A percentile compares a stretch with the other conserved stretches of the same genome.
phyloP scores from a whole-genome alignment of 2,113 vertebrate species.

The Anhinga rufa region DNA sequence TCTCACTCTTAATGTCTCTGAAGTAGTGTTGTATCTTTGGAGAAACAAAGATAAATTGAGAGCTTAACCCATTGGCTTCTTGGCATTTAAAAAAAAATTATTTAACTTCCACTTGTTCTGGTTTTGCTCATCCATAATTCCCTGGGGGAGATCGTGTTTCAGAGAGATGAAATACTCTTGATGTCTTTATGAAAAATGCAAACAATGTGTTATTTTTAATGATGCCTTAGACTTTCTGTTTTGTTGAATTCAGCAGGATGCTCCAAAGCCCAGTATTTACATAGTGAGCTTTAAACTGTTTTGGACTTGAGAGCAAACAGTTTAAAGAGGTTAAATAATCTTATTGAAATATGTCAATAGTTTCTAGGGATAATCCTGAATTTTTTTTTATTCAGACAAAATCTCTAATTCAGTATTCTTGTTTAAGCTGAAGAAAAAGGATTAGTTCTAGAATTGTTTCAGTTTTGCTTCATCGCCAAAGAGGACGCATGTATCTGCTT shows the following conservation, averaged over 20 bases:
- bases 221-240: background rate
- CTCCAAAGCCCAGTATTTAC: background rate
- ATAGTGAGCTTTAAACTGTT: background rate
- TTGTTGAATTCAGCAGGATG: background rate
- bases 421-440: background rate
- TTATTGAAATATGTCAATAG: background rate
- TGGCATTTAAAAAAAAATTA: slow-evolving; percentile 29
- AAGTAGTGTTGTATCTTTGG: slow-evolving; percentile 31
- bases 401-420: background rate
- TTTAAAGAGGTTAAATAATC: background rate
- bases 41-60: slow-evolving; percentile 68
- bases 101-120: slow-evolving; percentile 58
- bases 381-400: background rate
- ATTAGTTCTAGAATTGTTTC: background rate
- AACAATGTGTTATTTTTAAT: slow-evolving; percentile 40
- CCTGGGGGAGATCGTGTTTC: slow-evolving; percentile 8
- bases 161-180: slow-evolving; percentile 34
- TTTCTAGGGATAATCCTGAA: background rate
- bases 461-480: background rate
- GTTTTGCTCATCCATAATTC: slow-evolving; percentile 57
- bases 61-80: slow-evolving; percentile 68
- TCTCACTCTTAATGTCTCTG: slow-evolving; percentile 34
- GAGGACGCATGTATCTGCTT: background rate
- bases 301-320: background rate
- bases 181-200: slow-evolving; percentile 65